Evolutionary conservation across 64 coral and sea anemone genomes (phyloP), one percentile per base, ranked within the genome.

Genomic region (Hydrozoanthus tunicans): DNA sequence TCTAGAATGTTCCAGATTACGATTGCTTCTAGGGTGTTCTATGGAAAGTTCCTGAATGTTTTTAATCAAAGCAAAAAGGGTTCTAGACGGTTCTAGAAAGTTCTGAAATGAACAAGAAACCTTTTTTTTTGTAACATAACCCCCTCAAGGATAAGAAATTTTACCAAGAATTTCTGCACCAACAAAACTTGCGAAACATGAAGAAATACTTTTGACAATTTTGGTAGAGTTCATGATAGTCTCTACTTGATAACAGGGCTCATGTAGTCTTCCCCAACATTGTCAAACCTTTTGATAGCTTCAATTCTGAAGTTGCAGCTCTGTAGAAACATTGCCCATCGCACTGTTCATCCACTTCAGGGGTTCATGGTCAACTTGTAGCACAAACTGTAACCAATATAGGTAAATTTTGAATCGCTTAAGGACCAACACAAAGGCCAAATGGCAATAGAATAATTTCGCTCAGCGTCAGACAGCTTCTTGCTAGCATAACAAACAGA

Each of bases 401-500:
- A 24, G 26, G n/a, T 24, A 71, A 23, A 6, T 71, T 71, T 4
- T 14, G 32, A 43, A 43, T 43, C 32, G 32, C 32, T 1, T 43
- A 43, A 43, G 32, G 32, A 2, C 32, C 32, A 23, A 24, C 7
- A 71, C 14, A 23, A 71, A 2, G 6, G 14, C 10, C 32, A 43
- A 43, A 1, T 1, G 32, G 32, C 32, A 43, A 43, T 71, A 14
- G 15, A 5, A 23, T 23, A 71, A 1, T 23, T 71, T 0, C n/a
- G 10, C 14, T 14, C 17, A 43, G 14, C n/a, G 26, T 71, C 6
- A 24, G 68, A 71, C 4, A 71, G 17, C 20, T 71, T 71, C 81
- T 77, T 86, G 13, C 91, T 92, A 5, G 58, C 70, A 68, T 53
- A 86, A 43, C 32, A 43, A 43, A 43, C 32, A 43, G 32, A 43